Base-by-base conservation (phyloP, 2,797 vertebrate species). In the Euthynnus affinis region DNA sequence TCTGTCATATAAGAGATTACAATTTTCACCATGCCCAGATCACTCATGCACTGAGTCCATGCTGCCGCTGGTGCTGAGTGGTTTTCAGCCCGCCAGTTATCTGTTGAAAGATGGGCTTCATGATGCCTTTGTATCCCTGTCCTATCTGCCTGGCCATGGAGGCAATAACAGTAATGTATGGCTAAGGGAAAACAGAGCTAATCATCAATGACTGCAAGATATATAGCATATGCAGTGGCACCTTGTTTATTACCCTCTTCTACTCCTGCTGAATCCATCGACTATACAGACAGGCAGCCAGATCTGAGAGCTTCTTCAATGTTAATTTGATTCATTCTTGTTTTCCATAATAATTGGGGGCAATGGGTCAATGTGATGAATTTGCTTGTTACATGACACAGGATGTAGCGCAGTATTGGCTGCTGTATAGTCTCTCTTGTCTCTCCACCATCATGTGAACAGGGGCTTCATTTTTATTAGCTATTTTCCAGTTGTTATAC, bases 191-290 rank as follows among this genome's bases (percentile, higher is more conserved):
- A 92, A 93, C 92, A 93, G 93, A 94, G 94, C 94, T 96, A 95
- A 96, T 96, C 95, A 95, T 95, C 92, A 94, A 93, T 94, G 94
- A 95, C 94, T 95, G 90, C 89, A 91, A 95, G 95, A 96, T 95
- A 95, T 96, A 96, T 94, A 89, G 94, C 92, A 89, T 92, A 93
- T 93, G 91, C 89, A 82, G 87, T 89, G 91, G 90, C 91, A 90
- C 88, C 91, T 92, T 93, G 93, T 95, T 95, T 96, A 94, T 94
- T 94, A 87, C 89, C 91, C 90, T 84, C 79, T 67, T 79, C 82
- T 85, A 76, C 85, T 83, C 56, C 85, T 25, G 79, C 89, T 34
- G 87, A 83, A 91, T 89, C 87, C 87, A 75, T 87, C 53, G 85
- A 88, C 87, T 65, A 9, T 57, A 70, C 80, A 80, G 91, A 87